Evolutionary conservation across 2,888 invertebrate genomes (phyloP).

Genomic region (Leptopilina myrica): DNA sequence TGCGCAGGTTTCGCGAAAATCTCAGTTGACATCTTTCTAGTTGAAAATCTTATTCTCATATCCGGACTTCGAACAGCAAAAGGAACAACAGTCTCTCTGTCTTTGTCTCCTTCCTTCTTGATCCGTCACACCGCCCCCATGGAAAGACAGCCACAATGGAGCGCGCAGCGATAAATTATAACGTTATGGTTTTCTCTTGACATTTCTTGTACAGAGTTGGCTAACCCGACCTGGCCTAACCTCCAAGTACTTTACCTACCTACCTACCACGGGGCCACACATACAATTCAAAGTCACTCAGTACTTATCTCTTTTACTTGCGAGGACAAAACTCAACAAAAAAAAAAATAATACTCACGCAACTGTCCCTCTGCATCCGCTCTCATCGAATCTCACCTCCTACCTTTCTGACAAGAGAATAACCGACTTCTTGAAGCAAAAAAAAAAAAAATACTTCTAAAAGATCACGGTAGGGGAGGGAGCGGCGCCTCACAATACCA

Average conservation of each 20-base stretch:
- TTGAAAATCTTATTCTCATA: constrained; percentile 33
- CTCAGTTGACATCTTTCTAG: constrained; percentile 30
- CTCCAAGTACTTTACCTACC: constrained; percentile 69
- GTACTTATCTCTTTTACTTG: constrained; percentile 66
- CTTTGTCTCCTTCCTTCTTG: constrained; percentile 55
- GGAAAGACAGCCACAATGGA: constrained; percentile 69
- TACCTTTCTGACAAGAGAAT: constrained; percentile 32
- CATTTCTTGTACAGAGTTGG: constrained; percentile 70
- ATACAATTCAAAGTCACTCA: constrained; percentile 61
- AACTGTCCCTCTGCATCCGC: constrained; percentile 76
- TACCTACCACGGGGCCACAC: constrained; percentile 63
- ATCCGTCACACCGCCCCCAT: constrained; percentile 74
- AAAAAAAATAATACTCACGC: constrained; percentile 65
- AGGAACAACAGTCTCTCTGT: constrained; percentile 60
- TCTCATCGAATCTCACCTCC: constrained; percentile 71
- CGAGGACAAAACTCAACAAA: constrained; percentile 36
- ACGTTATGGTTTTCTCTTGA: constrained; percentile 75
- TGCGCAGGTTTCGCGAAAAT: constrained; percentile 33
- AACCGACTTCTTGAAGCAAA: constrained; percentile 26
- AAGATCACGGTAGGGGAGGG: constrained; percentile 33
- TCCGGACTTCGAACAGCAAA: constrained; percentile 47
- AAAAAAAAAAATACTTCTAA: constrained; percentile 45
- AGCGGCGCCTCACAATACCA: constrained; percentile 65
- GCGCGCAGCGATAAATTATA: constrained; percentile 74
- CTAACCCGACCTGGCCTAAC: constrained; percentile 76